Conservation (phyloP, 2,797 vertebrate species). For the Mormyrus hasselquistii region DNA sequence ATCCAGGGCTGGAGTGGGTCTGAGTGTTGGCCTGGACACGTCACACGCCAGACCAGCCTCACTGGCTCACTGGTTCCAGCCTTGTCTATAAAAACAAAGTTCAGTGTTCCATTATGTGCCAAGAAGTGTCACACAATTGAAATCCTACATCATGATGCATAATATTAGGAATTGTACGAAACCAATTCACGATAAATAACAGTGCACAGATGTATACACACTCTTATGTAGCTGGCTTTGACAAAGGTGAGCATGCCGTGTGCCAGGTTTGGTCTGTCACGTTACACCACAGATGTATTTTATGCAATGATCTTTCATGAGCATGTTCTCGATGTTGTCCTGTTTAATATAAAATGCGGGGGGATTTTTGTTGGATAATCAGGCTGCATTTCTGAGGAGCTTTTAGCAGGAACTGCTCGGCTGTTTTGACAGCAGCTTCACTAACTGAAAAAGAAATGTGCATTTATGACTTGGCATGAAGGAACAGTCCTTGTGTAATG, state of each 20-base stretch:
- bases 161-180: neutral
- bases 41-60: neutral
- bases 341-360: neutral
- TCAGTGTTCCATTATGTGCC: neutral
- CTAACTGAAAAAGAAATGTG: conserved; percentile 59
- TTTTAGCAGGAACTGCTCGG: conserved; percentile 56
- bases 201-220: neutral
- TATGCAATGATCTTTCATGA: neutral
- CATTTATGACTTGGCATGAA: conserved; percentile 55
- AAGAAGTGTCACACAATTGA: neutral
- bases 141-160: neutral
- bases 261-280: neutral
- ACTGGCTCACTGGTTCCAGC: neutral
- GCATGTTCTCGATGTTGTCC: neutral
- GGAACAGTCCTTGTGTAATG: conserved; percentile 36
- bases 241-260: neutral
- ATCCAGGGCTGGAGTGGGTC: neutral
- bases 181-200: neutral
- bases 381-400: conserved; percentile 59
- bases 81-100: neutral
- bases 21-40: neutral
- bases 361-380: conserved; percentile 41
- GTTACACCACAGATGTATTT: neutral
- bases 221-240: neutral
- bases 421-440: conserved; percentile 61